Evolutionary conservation across 2,113 vertebrate species (phyloP), one percentile per base, ranked within the genome.

Genomic region (Oceanodroma tethys): DNA sequence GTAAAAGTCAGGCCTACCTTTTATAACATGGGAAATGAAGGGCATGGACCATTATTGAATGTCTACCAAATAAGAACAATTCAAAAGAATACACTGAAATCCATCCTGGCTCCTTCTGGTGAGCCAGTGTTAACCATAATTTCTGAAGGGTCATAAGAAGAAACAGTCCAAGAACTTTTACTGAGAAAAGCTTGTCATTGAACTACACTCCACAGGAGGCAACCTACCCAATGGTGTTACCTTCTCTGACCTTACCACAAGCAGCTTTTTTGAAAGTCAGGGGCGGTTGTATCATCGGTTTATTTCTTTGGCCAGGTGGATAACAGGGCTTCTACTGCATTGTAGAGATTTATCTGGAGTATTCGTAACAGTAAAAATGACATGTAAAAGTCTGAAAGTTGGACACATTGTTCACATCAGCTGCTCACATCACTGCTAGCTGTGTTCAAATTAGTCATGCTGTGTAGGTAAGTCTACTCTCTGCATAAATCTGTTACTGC

Each of bases 391-490:
- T n/a, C 74, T 95, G 70, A 96, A 89, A 88, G 56, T 75, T 91
- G 63, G 81, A 97, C 94, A 70, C 29, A 40, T 38, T 78, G 12
- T 76, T 74, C 50, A 68, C 62, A 86, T 79, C 84, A 96, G 82
- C 50, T 95, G 92, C 63, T 96, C 88, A 93, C 34, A 93, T 96
- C 93, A 91, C 60, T 91, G 50, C 36, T 79, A 81, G n/a, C 82
- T 94, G 92, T 96, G 92, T 96, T 96, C 94, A 97, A 83, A 96
- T 93, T 90, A 93, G 65, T 96, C 93, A 88, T 91, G 63, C 85
- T 91, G 68, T 94, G 81, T 88, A 96, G 94, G 85, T 93, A 96
- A 97, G 95, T 96, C 96, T 97, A 75, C 42, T 81, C 75, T 89
- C 91, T 50, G 25, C 63, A 85, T 68, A 96, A 97, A 72, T 60